phyloP scores from a whole-genome alignment of 2,113 vertebrate species.

The Columbina picui region DNA sequence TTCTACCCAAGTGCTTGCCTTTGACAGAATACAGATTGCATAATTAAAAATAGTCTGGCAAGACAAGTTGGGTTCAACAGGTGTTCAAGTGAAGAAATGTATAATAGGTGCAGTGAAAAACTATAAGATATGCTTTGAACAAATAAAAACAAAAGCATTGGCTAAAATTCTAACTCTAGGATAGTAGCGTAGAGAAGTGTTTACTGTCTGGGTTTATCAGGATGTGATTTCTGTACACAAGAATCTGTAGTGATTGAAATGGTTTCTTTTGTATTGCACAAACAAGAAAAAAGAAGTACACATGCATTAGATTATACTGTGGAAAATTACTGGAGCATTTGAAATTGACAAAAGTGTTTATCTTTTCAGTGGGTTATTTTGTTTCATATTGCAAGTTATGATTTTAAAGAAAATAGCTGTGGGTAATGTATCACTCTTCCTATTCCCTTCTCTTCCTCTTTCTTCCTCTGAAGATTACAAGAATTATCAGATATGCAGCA shows the following conservation, averaged over 20 bases:
- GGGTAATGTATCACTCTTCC: neutral
- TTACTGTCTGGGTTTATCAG: constrained; percentile 49
- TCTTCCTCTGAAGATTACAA: neutral
- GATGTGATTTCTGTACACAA: neutral
- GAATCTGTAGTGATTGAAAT: neutral
- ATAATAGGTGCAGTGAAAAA: constrained; percentile 62
- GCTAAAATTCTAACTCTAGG: constrained; percentile 65
- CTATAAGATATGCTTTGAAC: constrained; percentile 46
- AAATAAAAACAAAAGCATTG: constrained; percentile 66
- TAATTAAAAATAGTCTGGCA: constrained; percentile 77
- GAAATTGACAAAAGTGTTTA: constrained; percentile 27
- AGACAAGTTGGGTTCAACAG: constrained; percentile 71
- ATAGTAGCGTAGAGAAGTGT: constrained; percentile 44
- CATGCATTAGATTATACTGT: neutral
- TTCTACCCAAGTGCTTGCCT: constrained; percentile 70
- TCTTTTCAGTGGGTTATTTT: constrained; percentile 53
- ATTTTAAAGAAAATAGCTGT: neutral
- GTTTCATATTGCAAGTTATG: neutral
- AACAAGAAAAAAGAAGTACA: neutral
- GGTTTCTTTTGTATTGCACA: neutral
- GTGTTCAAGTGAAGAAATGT: constrained; percentile 73
- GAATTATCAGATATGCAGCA: neutral
- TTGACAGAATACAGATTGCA: constrained; percentile 74
- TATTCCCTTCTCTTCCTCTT: neutral
- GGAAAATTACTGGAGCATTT: neutral